phyloP scores from a whole-genome alignment of 1,140 invertebrate genomes.

The Zaprionus gabonicus region DNA sequence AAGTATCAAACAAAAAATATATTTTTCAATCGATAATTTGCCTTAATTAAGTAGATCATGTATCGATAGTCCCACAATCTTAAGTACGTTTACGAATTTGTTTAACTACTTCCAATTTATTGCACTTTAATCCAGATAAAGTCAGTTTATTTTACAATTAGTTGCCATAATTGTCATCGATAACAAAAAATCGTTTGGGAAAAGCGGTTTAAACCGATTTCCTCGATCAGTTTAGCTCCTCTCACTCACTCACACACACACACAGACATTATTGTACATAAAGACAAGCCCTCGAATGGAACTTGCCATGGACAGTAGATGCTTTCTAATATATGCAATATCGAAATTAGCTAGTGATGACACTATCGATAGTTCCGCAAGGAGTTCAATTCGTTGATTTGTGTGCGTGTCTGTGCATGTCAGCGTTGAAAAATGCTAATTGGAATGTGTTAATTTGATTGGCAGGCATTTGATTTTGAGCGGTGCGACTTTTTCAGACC shows the following conservation, averaged over 20 bases:
- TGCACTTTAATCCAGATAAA: background rate
- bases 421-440: constrained; percentile 70
- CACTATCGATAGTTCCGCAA: background rate
- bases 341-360: constrained; percentile 8
- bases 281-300: background rate
- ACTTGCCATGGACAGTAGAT: background rate
- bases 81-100: background rate
- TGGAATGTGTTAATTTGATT: constrained; percentile 81
- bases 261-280: background rate
- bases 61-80: too few species aligned
- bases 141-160: background rate
- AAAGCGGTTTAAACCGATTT: background rate
- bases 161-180: background rate
- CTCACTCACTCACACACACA: background rate
- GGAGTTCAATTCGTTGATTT: constrained; percentile 5
- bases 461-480: constrained; percentile 61
- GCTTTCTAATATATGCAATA: constrained; percentile 13
- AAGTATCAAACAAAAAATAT: too few species aligned
- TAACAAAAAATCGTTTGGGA: background rate
- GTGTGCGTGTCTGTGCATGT: constrained; percentile 21
- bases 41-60: too few species aligned
- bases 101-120: background rate
- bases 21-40: too few species aligned
- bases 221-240: background rate
- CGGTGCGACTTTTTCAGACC: constrained; percentile 36